Conservation (phyloP, 2,797 vertebrate species). For the Arctocebus calabarensis region DNA sequence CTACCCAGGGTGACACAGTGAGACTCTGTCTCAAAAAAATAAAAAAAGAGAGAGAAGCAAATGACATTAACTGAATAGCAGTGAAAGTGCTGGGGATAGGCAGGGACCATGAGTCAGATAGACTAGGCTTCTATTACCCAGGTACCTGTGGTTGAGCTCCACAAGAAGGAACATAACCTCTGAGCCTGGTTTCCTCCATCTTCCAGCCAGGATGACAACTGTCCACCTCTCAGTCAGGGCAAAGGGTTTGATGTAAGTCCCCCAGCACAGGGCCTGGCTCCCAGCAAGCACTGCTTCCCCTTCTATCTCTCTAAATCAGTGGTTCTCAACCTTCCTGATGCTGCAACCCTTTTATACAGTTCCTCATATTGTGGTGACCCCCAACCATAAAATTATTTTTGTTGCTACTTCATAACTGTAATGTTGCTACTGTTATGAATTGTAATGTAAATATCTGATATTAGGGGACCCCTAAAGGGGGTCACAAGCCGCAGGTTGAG, state of each 20-base stretch:
- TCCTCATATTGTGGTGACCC: too few relatives aligned
- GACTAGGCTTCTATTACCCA: neutral
- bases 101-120: fast-evolving
- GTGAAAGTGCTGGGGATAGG: neutral
- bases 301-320: too few relatives aligned
- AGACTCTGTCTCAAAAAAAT: too few relatives aligned
- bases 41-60: neutral
- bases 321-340: too few relatives aligned
- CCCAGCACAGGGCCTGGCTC: neutral
- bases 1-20: too few relatives aligned
- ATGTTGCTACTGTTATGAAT: too few relatives aligned
- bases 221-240: fast-evolving
- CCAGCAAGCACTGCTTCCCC: neutral
- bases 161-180: neutral
- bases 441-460: too few relatives aligned
- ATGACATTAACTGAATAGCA: neutral
- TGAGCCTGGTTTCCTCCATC: fast-evolving
- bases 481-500: too few relatives aligned
- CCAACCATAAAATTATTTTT: too few relatives aligned
- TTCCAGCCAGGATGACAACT: neutral
- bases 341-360: too few relatives aligned
- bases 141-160: fast-evolving
- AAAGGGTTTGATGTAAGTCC: fast-evolving
- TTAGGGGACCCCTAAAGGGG: too few relatives aligned
- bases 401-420: too few relatives aligned